Evolutionary conservation across 2,797 vertebrate genomes (phyloP).

Genomic region (Aulostomus chinensis): DNA sequence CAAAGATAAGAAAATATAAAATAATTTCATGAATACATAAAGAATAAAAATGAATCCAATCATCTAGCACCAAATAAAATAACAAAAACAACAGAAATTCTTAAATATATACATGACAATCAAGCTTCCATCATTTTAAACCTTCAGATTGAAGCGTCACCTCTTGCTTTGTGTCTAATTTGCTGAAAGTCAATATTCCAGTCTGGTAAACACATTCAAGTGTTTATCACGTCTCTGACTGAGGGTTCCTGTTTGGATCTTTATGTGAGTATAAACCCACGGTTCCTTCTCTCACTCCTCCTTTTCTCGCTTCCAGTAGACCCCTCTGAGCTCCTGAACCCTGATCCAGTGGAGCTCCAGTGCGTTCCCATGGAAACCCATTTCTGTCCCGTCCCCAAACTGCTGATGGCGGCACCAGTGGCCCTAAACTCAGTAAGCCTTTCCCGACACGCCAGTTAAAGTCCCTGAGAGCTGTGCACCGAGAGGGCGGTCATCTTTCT

Average conservation of each 20-base stretch:
- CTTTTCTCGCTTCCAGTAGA: constrained; percentile 81
- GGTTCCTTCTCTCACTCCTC: constrained; percentile 10
- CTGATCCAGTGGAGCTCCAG: constrained; percentile 86
- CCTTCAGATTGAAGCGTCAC: no score
- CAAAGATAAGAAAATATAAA: no score
- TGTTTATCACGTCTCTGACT: not conserved
- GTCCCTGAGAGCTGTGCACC: constrained; percentile 32
- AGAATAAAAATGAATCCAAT: no score
- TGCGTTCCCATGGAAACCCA: constrained; percentile 89
- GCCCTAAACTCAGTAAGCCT: constrained; percentile 91
- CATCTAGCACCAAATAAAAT: no score
- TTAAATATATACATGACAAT: no score
- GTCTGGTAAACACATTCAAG: no score
- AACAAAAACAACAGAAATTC: no score
- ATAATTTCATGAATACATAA: no score
- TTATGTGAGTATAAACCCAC: constrained; percentile 15
- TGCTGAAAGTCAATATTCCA: no score
- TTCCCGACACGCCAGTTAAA: constrained; percentile 85
- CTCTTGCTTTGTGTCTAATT: no score
- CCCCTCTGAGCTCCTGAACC: constrained; percentile 88
- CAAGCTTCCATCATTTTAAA: no score
- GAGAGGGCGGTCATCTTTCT: constrained; percentile 46
- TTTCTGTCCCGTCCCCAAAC: constrained; percentile 86
- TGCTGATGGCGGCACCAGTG: constrained; percentile 81
- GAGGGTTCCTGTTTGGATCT: constrained; percentile 2